Evolutionary conservation across 2,888 invertebrate species (phyloP).

Genomic region (Chrysolina haemoptera): DNA sequence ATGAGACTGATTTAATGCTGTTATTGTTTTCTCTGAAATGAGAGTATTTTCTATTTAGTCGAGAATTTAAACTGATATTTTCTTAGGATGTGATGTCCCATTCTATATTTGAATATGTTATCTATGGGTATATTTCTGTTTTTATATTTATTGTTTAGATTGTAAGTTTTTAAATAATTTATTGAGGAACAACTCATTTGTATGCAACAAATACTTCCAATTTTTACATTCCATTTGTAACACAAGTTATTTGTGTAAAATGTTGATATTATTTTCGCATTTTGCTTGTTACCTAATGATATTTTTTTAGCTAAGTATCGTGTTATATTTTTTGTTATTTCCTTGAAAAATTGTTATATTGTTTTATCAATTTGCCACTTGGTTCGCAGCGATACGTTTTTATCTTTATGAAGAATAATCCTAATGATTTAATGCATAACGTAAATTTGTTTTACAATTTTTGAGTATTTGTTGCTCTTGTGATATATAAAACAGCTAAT

Average conservation of each 20-base stretch:
- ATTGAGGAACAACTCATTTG: constrained; percentile 39
- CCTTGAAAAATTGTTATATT: constrained; percentile 13
- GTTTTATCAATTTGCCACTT: constrained; percentile 6
- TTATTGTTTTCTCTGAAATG: neutral
- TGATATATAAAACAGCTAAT: constrained; percentile 46
- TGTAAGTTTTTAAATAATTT: constrained; percentile 42
- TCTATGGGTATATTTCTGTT: constrained; percentile 47
- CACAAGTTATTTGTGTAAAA: constrained; percentile 15
- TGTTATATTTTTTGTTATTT: constrained; percentile 22
- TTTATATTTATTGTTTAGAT: constrained; percentile 47
- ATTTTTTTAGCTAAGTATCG: constrained; percentile 20
- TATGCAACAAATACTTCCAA: constrained; percentile 44
- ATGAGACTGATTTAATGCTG: constrained; percentile 17
- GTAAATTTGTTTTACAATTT: neutral
- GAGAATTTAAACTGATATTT: constrained; percentile 15
- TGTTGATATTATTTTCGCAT: neutral
- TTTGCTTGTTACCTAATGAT: constrained; percentile 18
- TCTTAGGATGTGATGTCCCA: constrained; percentile 33
- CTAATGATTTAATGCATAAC: neutral
- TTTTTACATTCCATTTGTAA: constrained; percentile 34
- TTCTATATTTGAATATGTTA: constrained; percentile 33
- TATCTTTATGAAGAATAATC: neutral
- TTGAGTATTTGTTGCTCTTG: constrained; percentile 46
- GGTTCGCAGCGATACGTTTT: neutral
- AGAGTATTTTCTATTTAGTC: constrained; percentile 17